A percentile compares a stretch with the other conserved stretches of the same genome.
Conservation (phyloP, 2,113 vertebrate genomes). For the Tinamus guttatus region DNA sequence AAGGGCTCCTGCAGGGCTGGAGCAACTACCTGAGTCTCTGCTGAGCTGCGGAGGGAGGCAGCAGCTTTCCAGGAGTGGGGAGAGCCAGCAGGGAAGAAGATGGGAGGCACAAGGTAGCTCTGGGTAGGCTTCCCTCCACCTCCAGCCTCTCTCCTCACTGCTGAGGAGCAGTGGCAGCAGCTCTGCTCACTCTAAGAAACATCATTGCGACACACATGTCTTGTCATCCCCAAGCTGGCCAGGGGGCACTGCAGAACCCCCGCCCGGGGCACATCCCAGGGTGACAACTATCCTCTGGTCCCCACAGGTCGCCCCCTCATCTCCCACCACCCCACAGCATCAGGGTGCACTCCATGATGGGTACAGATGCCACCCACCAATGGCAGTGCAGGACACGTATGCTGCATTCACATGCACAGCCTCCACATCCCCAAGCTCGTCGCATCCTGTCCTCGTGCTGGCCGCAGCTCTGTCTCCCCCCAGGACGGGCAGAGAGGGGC, state of each 20-base stretch:
- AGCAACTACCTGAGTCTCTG: not conserved
- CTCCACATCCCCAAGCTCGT: not conserved
- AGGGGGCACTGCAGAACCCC: too few relatives aligned
- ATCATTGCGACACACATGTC: not conserved
- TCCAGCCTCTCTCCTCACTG: too few relatives aligned
- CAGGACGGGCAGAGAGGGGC: not conserved
- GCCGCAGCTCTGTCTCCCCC: not conserved
- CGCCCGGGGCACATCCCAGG: too few relatives aligned
- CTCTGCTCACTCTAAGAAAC: too few relatives aligned
- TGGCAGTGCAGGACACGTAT: not conserved
- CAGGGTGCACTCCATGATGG: too few relatives aligned
- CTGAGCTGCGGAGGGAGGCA: not conserved
- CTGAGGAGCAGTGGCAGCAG: not conserved
- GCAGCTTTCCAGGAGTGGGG: not conserved
- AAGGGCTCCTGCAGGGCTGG: not conserved
- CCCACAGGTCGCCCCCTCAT: too few relatives aligned
- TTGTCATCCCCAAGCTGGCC: too few relatives aligned
- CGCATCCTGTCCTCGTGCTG: not conserved
- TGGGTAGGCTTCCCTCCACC: not conserved
- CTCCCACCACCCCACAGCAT: too few relatives aligned
- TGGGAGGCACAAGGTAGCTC: not conserved
- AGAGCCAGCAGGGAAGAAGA: not conserved
- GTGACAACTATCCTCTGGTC: too few relatives aligned
- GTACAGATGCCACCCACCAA: too few relatives aligned
- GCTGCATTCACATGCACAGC: not conserved